Percentiles rank a stretch among this genome's conserved stretches.
Conservation (phyloP, 92 coral and sea anemone species). For the Montipora capitata region DNA sequence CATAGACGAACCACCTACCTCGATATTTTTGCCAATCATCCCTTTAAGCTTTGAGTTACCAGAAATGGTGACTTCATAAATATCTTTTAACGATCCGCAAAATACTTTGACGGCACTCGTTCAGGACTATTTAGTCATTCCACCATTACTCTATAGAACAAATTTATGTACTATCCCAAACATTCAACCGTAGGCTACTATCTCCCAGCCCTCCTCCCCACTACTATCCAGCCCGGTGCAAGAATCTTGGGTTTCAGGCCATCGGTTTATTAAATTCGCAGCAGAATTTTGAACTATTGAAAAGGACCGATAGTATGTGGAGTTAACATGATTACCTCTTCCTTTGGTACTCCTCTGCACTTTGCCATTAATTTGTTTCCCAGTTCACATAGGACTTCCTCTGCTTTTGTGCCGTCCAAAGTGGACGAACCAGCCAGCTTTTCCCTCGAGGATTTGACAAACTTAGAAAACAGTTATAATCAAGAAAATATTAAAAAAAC, state of each 20-base stretch:
- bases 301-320: not conserved
- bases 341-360: slow-evolving; percentile 36
- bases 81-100: not conserved
- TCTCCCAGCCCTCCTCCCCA: slow-evolving; percentile 28
- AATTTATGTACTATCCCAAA: slow-evolving; percentile 7
- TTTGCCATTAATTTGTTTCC: slow-evolving; percentile 37
- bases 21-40: slow-evolving; percentile 12
- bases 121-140: not conserved
- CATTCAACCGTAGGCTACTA: not conserved
- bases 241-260: slow-evolving; percentile 13
- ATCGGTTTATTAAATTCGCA: not conserved
- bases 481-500: slow-evolving; percentile 15
- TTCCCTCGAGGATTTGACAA: slow-evolving; percentile 44
- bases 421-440: slow-evolving; percentile 38
- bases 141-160: slow-evolving; percentile 3
- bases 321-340: slow-evolving; percentile 24
- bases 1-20: slow-evolving; percentile 17
- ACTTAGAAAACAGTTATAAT: slow-evolving; percentile 30
- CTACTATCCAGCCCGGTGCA: not conserved
- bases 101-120: slow-evolving; percentile 10
- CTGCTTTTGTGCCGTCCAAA: slow-evolving; percentile 34
- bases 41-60: slow-evolving; percentile 4
- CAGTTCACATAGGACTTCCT: slow-evolving; percentile 26
- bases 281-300: not conserved
- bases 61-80: not conserved